Conservation (phyloP, 2,888 invertebrate species). For the Zaprionus obscuricornis region DNA sequence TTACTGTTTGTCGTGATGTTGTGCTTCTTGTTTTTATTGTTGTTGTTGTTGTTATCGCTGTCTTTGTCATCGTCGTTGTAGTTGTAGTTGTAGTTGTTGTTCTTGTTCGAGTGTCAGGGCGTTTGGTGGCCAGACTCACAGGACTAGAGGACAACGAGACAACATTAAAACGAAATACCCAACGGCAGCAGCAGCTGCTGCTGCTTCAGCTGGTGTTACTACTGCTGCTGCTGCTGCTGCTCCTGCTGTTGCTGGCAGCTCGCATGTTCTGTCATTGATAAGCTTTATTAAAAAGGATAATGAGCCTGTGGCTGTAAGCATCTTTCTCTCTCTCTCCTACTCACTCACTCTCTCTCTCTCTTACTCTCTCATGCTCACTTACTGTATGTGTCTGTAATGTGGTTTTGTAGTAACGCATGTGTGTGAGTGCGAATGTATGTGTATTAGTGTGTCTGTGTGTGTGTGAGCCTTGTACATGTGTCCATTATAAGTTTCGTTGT, state of each 20-base stretch:
- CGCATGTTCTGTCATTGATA: conserved; percentile 77
- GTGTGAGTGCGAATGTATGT: conserved; percentile 5
- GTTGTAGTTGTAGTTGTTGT: conserved; percentile 28
- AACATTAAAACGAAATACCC: conserved; percentile 56
- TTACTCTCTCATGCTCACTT: no score
- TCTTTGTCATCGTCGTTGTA: conserved; percentile 18
- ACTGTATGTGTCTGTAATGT: conserved; percentile 41
- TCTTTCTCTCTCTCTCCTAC: conserved; percentile 1
- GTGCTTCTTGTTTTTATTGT: conserved; percentile 46
- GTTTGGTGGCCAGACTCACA: conserved; percentile 24
- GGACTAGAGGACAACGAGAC: no score
- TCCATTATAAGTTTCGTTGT: conserved; percentile 75
- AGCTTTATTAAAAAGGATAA: conserved; percentile 79
- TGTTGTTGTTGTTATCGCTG: conserved; percentile 18
- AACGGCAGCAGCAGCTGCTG: conserved; percentile 31
- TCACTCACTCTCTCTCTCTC: no score
- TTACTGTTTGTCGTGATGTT: conserved; percentile 78
- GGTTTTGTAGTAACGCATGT: conserved; percentile 48
- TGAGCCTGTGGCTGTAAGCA: conserved; percentile 62
- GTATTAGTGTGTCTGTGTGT: conserved; percentile 21
- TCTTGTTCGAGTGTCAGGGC: conserved; percentile 40
- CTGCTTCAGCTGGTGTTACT: conserved; percentile 24
- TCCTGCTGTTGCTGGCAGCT: conserved; percentile 69
- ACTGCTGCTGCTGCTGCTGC: conserved; percentile 27
- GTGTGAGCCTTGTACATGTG: conserved; percentile 62